Evolutionary conservation across 2,797 vertebrate species (phyloP), one percentile per base, ranked within the genome.

Genomic region (Gobionotothen gibberifrons): DNA sequence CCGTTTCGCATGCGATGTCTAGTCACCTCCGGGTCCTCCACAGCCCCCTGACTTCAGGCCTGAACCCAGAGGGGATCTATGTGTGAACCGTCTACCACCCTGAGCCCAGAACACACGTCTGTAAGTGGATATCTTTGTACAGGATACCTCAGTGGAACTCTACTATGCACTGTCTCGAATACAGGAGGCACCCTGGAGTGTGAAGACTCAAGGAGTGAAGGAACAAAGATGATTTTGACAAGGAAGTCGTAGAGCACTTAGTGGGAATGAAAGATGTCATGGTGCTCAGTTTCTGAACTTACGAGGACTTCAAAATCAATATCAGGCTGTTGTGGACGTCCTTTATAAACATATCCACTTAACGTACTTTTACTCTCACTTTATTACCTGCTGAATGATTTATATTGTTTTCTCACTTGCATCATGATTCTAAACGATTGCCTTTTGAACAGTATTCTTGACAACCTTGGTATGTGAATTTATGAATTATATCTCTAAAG

Each of bases 61-160:
- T 99, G 79, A 99, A 99, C 88, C 98, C 98, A 0, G 98, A 99
- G 87, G 98, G 98, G 62, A 99, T 99, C 91, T 99, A 99, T 13
- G 98, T 99, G 90, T 99, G 94, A 43, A 58, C 32, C 4, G 19
- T 58, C n/a, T 63, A 19, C 56, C n/a, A 15, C 16, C 36, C 46
- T 32, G 62, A 49, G 61, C 67, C 52, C 46, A 46, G 63, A 74
- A 72, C 82, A 57, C 60, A 52, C 66, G 51, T 85, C 32, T 36
- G 65, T 69, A 69, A 65, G 69, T 78, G 72, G 67, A 82, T 76
- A 56, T 76, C 72, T 78, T 81, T 81, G 77, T 82, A 82, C 70
- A 78, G 72, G 80, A 86, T 85, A 87, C 89, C 85, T 87, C 89
- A 72, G 76, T 82, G 87, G 81, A 87, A 86, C 85, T 81, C 66